Evolutionary conservation across 2,888 invertebrate genomes (phyloP), one percentile per base, ranked within the genome.

Genomic region (Cheilosia soror): DNA sequence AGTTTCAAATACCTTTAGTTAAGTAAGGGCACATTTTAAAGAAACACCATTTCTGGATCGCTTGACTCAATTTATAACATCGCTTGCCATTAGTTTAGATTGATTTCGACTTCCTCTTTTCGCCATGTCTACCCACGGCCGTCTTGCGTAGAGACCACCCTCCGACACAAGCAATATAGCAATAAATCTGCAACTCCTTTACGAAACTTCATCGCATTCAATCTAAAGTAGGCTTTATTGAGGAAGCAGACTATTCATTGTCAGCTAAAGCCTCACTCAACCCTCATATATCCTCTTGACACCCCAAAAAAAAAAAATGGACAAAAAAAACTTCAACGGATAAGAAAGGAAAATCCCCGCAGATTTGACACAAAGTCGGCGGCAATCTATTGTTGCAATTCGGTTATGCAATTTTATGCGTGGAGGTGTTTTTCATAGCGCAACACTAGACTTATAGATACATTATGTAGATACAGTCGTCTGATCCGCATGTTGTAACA

Each of bases 391-490:
- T 80, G 80, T 51, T 80, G 60, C 80, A 62, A 47, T 68, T 68
- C 51, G 63, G 76, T 81, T 81, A 63, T 76, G 76, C 76, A 76
- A 81, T 6, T 66, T 65, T 57, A 81, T 76, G 81, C 76, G 81
- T 69, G 81, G 76, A 81, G 81, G 81, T 69, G 81, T 80, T 49
- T 68, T 44, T n/a, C 13, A 15, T 47, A 20, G 29, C 40, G 66
- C 60, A 66, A 40, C 49, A 25, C 62, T 53, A 68, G 31, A 68
- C 55, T 65, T 49, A 73, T 47, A 47, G 47, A 47, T 47, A 47
- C 47, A 47, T 47, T 47, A 15, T 15, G 15, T 2, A 15, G 47
- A 51, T 27, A 27, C 25, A 13, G 25, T 25, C 27, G 37, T 31
- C 71, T 72, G 69, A 66, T 71, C 29, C 58, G 20, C 2, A 53